Evolutionary conservation across 2,888 invertebrate genomes (phyloP).

Genomic region (Melolontha melolontha): DNA sequence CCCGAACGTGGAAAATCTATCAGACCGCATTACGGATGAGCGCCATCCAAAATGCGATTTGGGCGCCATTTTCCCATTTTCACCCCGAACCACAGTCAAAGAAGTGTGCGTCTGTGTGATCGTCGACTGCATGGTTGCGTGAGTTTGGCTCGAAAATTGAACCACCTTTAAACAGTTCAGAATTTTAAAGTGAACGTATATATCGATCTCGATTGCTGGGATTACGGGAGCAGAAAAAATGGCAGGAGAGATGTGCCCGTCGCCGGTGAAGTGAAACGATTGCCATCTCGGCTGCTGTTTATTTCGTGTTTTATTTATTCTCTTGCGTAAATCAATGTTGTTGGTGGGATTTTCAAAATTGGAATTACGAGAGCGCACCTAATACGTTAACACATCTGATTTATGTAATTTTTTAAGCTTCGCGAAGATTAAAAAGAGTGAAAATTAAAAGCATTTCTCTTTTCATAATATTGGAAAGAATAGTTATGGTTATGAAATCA

Average conservation of each 20-base stretch:
- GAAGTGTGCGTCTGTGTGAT: slow-evolving; percentile 5
- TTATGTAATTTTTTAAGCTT: too few species aligned
- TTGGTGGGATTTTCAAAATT: neutral
- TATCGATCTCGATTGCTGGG: slow-evolving; percentile 32
- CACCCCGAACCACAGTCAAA: slow-evolving; percentile 23
- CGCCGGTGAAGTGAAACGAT: slow-evolving; percentile 30
- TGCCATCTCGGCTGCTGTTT: slow-evolving; percentile 24
- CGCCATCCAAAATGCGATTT: slow-evolving; percentile 54
- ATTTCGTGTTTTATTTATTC: slow-evolving; percentile 18
- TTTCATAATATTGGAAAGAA: too few species aligned
- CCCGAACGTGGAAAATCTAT: slow-evolving; percentile 50
- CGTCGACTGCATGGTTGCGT: neutral
- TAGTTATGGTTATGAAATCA: too few species aligned
- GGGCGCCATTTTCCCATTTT: slow-evolving; percentile 48
- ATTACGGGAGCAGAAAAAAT: slow-evolving; percentile 18
- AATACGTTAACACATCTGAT: too few species aligned
- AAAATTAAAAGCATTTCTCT: too few species aligned
- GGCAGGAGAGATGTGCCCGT: slow-evolving; percentile 4
- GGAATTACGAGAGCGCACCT: too few species aligned
- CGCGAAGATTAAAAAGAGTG: too few species aligned
- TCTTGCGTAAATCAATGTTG: neutral
- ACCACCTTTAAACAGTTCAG: slow-evolving; percentile 35
- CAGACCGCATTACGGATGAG: slow-evolving; percentile 51
- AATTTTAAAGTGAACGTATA: slow-evolving; percentile 32
- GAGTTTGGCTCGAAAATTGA: slow-evolving; percentile 25